Evolutionary conservation across 2,797 vertebrate species (phyloP), one percentile per base, ranked within the genome.

Genomic region (Chloroceryle amazona): DNA sequence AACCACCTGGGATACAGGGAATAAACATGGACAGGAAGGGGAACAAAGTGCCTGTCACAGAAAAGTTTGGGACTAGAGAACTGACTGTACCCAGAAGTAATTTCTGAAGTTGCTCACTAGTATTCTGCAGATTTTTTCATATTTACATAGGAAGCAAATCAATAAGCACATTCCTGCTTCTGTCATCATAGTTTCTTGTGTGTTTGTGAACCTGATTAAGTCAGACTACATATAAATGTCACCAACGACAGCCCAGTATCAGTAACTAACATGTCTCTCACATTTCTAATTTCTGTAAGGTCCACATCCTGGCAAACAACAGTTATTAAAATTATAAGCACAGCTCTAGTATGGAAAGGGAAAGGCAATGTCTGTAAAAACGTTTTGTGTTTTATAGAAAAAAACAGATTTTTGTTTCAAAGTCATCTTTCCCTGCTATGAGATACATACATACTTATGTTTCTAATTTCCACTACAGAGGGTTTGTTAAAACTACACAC

Each of bases 401-500:
- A 95, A 94, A 94, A 35, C 37, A 71, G 37, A 71, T 76, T 86
- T 91, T 84, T 68, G 42, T 88, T 85, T 60, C 68, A 47, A 81
- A 94, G 61, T 58, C 65, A 51, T 65, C 72, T 37, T 84, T 33
- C 61, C 67, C 54, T 71, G 60, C 52, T 83, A 28, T 6, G 21
- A 87, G n/a, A 81, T 62, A 87, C 25, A 75, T 22, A 67, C 20
- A 58, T 42, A 41, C 25, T 62, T 73, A 85, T 26, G 67, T 79
- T 95, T 92, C 89, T 70, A 57, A 94, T 96, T 97, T 90, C 74
- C 68, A 80, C 83, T 81, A 80, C 81, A 83, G 29, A 71, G 81
- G 57, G 61, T 86, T 71, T 91, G 52, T 95, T 86, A 80, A 95
- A 96, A 63, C 57, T 49, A 67, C 52, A 72, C 41, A 52, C 35